Percentiles rank a stretch among this genome's conserved stretches.
Evolutionary conservation across 1,140 invertebrate species (phyloP).

Genomic region (Nixonia krombeini): DNA sequence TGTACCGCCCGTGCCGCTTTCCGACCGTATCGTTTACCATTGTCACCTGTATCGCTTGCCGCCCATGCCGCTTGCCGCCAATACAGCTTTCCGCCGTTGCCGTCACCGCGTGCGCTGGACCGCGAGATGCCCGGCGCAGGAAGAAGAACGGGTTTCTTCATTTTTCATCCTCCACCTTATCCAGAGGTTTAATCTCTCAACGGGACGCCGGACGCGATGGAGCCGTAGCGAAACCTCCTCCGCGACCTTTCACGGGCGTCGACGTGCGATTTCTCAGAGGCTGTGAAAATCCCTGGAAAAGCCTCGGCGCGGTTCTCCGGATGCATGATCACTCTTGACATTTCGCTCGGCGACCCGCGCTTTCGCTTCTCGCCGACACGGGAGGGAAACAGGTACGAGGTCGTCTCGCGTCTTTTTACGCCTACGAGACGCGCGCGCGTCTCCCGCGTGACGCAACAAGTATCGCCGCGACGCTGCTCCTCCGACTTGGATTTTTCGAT

Average conservation of each 20-base stretch:
- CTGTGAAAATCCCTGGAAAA: no score
- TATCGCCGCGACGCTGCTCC: no score
- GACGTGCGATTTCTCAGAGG: no score
- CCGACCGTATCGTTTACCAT: no score
- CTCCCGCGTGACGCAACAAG: no score
- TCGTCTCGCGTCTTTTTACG: background rate
- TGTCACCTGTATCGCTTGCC: no score
- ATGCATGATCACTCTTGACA: background rate
- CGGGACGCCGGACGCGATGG: no score
- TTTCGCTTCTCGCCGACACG: background rate
- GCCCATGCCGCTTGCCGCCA: no score
- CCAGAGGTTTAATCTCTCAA: slow-evolving; percentile 50
- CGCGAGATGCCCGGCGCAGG: slow-evolving; percentile 45
- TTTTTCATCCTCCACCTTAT: slow-evolving; percentile 54
- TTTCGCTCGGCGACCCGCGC: background rate
- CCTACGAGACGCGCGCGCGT: background rate
- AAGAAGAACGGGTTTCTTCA: slow-evolving; percentile 60
- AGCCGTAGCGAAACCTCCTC: background rate
- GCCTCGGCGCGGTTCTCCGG: no score
- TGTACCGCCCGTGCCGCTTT: no score
- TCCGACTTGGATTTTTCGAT: no score
- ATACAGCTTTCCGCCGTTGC: no score
- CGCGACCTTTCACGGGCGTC: background rate
- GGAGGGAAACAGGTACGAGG: background rate
- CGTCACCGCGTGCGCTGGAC: slow-evolving; percentile 34